Evolutionary conservation across 2,113 vertebrate species (phyloP).

Genomic region (Poeciliopsis turrubarensis): DNA sequence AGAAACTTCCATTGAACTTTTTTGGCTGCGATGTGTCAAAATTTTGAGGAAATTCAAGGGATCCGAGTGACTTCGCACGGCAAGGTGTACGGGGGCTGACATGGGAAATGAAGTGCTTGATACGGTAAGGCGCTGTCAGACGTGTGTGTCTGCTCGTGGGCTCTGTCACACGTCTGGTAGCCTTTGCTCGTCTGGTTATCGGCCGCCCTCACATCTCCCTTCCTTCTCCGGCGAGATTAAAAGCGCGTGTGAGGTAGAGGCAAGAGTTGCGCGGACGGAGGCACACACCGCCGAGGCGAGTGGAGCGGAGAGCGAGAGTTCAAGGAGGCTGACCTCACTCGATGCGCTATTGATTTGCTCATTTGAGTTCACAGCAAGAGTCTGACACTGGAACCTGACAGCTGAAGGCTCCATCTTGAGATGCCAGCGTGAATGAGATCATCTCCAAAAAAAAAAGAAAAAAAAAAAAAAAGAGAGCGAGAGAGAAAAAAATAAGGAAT

Average conservation of each 20-base stretch:
- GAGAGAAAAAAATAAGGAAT: neutral
- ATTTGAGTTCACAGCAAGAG: slow-evolving; percentile 69
- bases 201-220: slow-evolving; percentile 15
- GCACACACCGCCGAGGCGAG: slow-evolving; percentile 10
- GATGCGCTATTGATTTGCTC: slow-evolving; percentile 75
- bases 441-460: slow-evolving; percentile 8
- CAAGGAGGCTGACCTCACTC: slow-evolving; percentile 75
- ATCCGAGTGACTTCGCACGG: neutral
- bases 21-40: neutral
- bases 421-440: slow-evolving; percentile 56
- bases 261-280: slow-evolving; percentile 14
- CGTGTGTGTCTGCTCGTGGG: neutral
- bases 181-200: slow-evolving; percentile 15
- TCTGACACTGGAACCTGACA: slow-evolving; percentile 65
- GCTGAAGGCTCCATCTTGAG: slow-evolving; percentile 68
- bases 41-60: neutral
- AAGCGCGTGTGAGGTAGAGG: slow-evolving; percentile 38
- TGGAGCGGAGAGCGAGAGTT: slow-evolving; percentile 52
- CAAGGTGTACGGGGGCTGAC: neutral
- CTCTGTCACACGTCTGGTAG: neutral
- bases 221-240: slow-evolving; percentile 36
- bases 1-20: neutral
- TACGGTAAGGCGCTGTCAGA: neutral
- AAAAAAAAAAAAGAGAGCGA: too few species aligned
- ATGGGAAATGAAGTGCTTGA: neutral